Conservation (phyloP, 2,113 vertebrate genomes). For the Seriola dumerili region DNA sequence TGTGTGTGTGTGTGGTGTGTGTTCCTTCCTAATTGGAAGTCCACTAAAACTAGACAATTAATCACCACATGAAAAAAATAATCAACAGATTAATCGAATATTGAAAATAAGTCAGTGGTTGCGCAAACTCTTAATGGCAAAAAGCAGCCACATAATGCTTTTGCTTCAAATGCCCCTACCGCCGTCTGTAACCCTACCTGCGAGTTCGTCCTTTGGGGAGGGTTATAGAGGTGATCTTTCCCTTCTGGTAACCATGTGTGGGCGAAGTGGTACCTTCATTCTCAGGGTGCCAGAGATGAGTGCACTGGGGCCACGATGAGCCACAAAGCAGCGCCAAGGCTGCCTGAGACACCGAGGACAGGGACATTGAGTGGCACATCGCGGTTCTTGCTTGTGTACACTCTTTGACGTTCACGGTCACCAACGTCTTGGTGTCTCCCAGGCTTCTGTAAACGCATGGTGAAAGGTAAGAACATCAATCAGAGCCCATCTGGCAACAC, state of each 20-base stretch:
- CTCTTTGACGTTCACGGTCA: constrained; percentile 14
- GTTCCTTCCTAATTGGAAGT: not conserved
- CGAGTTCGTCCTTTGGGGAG: constrained; percentile 88
- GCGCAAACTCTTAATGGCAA: not conserved
- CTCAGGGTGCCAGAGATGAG: constrained; percentile 75
- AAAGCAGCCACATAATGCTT: not conserved
- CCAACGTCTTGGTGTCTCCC: constrained; percentile 30
- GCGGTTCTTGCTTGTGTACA: not conserved
- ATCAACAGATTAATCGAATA: not conserved
- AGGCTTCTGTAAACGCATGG: constrained; percentile 44
- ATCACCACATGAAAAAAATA: not conserved
- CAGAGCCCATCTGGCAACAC: constrained; percentile 20
- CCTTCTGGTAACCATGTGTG: constrained; percentile 85
- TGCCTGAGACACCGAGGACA: constrained; percentile 73
- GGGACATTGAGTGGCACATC: constrained; percentile 56
- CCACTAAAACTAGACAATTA: not conserved
- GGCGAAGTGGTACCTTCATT: constrained; percentile 85
- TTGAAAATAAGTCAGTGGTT: not conserved
- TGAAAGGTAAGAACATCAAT: constrained; percentile 69
- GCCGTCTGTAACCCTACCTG: constrained; percentile 81
- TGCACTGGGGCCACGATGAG: constrained; percentile 52
- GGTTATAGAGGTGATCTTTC: constrained; percentile 85
- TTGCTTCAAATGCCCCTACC: not conserved
- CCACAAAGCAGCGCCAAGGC: constrained; percentile 66
- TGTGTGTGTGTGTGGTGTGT: too few relatives aligned